Evolutionary conservation across 1,140 invertebrate species (phyloP).

Genomic region (Drosophila auraria): DNA sequence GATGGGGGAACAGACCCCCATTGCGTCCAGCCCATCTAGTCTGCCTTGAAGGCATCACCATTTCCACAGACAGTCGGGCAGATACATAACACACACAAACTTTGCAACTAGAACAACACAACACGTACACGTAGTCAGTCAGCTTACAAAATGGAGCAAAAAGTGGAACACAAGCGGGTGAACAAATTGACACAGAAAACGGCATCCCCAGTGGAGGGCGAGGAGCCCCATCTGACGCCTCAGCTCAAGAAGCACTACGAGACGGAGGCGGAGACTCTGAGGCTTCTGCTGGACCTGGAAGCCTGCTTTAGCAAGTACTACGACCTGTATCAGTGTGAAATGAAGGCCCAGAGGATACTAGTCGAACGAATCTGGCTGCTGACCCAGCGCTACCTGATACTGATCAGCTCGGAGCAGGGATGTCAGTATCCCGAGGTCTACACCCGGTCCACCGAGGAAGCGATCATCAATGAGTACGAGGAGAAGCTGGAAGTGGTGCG

Average conservation of each 20-base stretch:
- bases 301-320: conserved; percentile 38
- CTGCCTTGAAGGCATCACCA: conserved; percentile 20
- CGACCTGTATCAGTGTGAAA: conserved; percentile 54
- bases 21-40: conserved; percentile 23
- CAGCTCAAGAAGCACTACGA: conserved; percentile 59
- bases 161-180: background rate
- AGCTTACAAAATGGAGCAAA: conserved; percentile 33
- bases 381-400: conserved; percentile 64
- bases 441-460: conserved; percentile 66
- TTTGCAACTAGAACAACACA: conserved; percentile 1
- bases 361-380: conserved; percentile 64
- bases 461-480: conserved; percentile 72
- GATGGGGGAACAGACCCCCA: conserved; percentile 19
- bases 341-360: conserved; percentile 47
- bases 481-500: conserved; percentile 62
- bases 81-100: background rate
- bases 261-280: conserved; percentile 51
- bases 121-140: conserved; percentile 10
- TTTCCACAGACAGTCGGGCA: conserved; percentile 15
- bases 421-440: conserved; percentile 72
- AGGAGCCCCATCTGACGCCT: conserved; percentile 57
- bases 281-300: conserved; percentile 50
- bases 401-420: conserved; percentile 60
- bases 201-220: background rate
- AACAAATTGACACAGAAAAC: background rate